Conservation (phyloP, 2,888 invertebrate species). For the Nebria brevicollis region DNA sequence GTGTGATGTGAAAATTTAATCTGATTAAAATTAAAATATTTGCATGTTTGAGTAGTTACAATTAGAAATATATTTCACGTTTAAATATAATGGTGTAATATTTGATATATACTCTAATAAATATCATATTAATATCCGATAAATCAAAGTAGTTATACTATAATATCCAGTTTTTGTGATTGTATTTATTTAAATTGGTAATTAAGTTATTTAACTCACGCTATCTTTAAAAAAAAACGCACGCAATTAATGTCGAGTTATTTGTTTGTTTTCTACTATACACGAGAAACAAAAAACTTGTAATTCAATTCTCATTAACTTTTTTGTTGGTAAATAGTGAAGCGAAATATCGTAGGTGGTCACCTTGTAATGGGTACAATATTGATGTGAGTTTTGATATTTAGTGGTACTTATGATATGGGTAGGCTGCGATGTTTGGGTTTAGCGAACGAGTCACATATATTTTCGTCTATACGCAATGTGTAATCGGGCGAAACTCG, state of each 20-base stretch:
- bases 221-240: background rate
- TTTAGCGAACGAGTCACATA: background rate
- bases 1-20: too few relatives aligned
- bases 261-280: background rate
- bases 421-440: conserved; percentile 5
- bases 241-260: background rate
- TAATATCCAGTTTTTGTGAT: background rate
- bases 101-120: too few relatives aligned
- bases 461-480: conserved; percentile 3
- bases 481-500: conserved; percentile 26
- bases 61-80: too few relatives aligned
- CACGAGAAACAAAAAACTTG: background rate
- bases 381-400: background rate
- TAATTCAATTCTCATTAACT: background rate
- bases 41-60: too few relatives aligned
- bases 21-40: too few relatives aligned
- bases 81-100: too few relatives aligned
- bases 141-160: background rate
- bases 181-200: background rate
- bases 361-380: background rate
- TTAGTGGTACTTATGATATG: background rate
- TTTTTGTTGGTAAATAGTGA: background rate
- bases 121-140: too few relatives aligned
- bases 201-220: background rate
- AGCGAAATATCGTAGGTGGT: background rate